Base-by-base conservation (phyloP, 1,140 invertebrate species). In the Drosophila ananassae region DNA sequence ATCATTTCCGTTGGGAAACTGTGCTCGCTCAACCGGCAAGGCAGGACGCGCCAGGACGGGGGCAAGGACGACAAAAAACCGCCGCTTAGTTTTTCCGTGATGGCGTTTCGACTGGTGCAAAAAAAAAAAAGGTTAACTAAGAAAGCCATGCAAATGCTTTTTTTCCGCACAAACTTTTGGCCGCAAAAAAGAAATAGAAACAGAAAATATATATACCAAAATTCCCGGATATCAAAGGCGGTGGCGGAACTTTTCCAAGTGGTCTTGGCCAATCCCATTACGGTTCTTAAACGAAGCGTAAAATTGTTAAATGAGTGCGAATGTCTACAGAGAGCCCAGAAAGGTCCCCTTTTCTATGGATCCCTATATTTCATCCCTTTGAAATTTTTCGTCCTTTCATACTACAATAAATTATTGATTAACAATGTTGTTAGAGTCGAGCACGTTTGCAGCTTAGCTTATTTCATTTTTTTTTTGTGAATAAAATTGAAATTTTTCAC, bases 261-360 rank as follows among this genome's bases (percentile, higher is more conserved):
- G 41, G 53, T 30, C 32, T 21, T 24, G 25, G 57, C 54, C 79
- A 73, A 73, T 77, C 62, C 69, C 69, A 69, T 75, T 57, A 85
- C 74, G 81, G 48, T 64, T 55, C 74, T 72, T 81, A 81, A 89
- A 90, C 84, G 84, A 89, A 89, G 85, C 85, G 80, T 89, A 68
- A 89, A 89, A 90, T 89, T 90, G 84, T 90, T 90, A 91, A 90
- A 87, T 90, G 81, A 90, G 89, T 90, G 89, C 79, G 68, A 90
- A 87, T 55, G 61, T 73, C 76, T 69, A 62, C 56, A 25, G 56
- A 22, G 41, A 28, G 25, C 12, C 12, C 34, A 51, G 46, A 48
- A 53, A 52, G 54, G 53, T 37, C 10, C 30, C 24, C 32, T 39
- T 7, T 54, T 54, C 34, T 21, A 13, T 24, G 21, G 46, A 17